A percentile compares a stretch with the other conserved stretches of the same genome.
These are phyloP conservation scores for Rapana venosa DNA, from an alignment of 2,888 invertebrate species.

Conservation along the genomic window DNA sequence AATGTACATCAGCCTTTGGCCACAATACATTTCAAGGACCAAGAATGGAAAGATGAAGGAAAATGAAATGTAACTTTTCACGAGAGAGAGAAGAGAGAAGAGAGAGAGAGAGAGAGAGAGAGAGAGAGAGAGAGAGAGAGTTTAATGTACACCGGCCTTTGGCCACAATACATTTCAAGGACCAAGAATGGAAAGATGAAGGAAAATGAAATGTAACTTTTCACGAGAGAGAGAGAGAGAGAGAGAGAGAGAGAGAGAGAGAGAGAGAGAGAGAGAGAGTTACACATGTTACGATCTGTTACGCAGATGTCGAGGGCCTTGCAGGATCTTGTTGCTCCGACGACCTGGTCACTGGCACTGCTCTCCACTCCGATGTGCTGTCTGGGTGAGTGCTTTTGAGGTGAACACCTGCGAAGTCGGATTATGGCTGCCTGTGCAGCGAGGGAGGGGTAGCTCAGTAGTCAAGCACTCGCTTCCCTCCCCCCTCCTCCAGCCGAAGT, in stretches of 20 bases:
- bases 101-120: too few relatives aligned
- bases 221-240: background rate
- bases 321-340: conserved; percentile 3
- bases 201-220: background rate
- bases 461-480: too few relatives aligned
- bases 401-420: background rate
- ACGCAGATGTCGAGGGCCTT: background rate
- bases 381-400: background rate
- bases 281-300: background rate
- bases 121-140: background rate
- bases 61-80: background rate
- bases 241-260: background rate
- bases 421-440: background rate
- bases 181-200: background rate
- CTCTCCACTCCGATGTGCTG: conserved; percentile 9
- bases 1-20: background rate
- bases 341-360: conserved; percentile 5
- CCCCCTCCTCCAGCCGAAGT: background rate
- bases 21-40: too few relatives aligned
- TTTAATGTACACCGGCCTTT: background rate
- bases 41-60: too few relatives aligned
- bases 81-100: too few relatives aligned
- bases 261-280: background rate
- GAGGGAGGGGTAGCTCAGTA: background rate
- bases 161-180: background rate